Evolutionary conservation across 2,888 invertebrate species (phyloP), one percentile per base, ranked within the genome.

Genomic region (Stenoptilia bipunctidactyla): DNA sequence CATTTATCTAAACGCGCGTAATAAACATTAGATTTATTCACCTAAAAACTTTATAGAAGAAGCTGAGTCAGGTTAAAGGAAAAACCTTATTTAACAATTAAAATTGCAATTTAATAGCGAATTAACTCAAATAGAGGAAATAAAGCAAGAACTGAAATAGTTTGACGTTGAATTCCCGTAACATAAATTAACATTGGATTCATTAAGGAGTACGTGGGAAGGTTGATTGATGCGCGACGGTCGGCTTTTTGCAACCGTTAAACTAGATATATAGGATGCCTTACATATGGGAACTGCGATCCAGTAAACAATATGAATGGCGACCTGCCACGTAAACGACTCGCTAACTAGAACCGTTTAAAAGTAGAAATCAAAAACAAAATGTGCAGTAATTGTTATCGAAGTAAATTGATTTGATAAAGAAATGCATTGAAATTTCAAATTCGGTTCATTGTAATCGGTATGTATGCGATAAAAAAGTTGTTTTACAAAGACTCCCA

Each of bases 361-460:
- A 3, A 30, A n/a, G 6, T 3, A 10, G 10, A 30, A 30, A 30
- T 3, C 2, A 2, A 9, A 8, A 30, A 10, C 2, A 30, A 12
- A n/a, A 30, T 30, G 5, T 25, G 30, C 30, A n/a, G 30, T 30
- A 30, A 30, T 30, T 30, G 30, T 9, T 30, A 30, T 30, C 30
- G 12, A 12, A 30, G 30, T n/a, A 12, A 12, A 30, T 30, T n/a
- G 12, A 30, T n/a, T n/a, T 12, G 12, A 8, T 30, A 10, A 12
- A 10, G 12, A 30, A 30, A 12, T 12, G 30, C 30, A 30, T 10
- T 30, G 30, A 30, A 30, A 30, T 30, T 30, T 30, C 12, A 30
- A 30, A 30, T 30, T 30, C 12, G n/a, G 30, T 30, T 30, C 30
- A 30, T 30, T 30, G 30, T 30, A 30, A 30, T 30, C 30, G 30